Evolutionary conservation across 2,797 vertebrate genomes (phyloP).

Genomic region (Hydrocynus forskahlii): DNA sequence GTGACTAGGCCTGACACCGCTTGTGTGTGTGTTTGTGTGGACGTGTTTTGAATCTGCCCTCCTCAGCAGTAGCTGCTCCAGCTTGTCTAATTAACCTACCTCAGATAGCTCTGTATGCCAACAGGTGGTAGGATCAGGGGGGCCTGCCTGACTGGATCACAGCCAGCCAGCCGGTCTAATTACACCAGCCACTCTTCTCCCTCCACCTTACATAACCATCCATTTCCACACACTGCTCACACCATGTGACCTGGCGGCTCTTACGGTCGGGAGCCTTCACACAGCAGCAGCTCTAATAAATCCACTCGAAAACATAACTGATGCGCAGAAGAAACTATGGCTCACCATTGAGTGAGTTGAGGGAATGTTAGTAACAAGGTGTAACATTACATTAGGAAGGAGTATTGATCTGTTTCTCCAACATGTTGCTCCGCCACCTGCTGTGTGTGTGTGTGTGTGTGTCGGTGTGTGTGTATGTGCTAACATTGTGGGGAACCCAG

Average conservation of each 20-base stretch:
- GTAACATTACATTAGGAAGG: conserved; percentile 24
- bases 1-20: conserved; percentile 1
- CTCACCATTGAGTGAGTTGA: background rate
- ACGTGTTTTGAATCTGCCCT: conserved; percentile 27
- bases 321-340: conserved; percentile 25
- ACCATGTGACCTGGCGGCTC: conserved; percentile 25
- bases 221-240: conserved; percentile 53
- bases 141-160: conserved; percentile 73
- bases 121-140: conserved; percentile 75
- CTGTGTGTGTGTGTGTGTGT: conserved; percentile 7
- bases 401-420: conserved; percentile 53
- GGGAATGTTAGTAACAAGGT: conserved; percentile 2
- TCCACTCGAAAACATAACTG: conserved; percentile 36
- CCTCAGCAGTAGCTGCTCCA: conserved; percentile 52
- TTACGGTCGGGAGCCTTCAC: conserved; percentile 17
- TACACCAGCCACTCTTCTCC: conserved; percentile 63
- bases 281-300: conserved; percentile 19
- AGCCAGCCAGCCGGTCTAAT: conserved; percentile 74
- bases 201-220: conserved; percentile 63
- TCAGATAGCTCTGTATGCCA: conserved; percentile 68
- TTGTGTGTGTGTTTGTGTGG: conserved; percentile 1
- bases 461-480: background rate
- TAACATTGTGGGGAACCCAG: too few species aligned
- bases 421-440: conserved; percentile 28
- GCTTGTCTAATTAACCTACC: conserved; percentile 71